Base-by-base conservation (phyloP, 2,113 vertebrate species). In the Neomonachus schauinslandi region DNA sequence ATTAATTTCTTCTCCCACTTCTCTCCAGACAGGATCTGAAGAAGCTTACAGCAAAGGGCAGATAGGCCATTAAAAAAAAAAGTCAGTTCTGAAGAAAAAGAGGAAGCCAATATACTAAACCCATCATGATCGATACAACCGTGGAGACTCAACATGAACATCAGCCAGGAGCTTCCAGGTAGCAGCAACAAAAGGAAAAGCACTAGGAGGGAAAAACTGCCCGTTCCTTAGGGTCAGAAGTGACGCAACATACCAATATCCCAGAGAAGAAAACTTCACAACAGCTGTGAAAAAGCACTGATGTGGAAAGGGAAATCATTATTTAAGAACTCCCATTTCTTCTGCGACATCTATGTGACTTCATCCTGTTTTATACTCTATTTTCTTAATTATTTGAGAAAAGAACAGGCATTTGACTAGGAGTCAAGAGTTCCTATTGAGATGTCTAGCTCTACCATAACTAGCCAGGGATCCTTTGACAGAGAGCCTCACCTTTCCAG, bases 1-100 rank as follows among this genome's bases (percentile, higher is more conserved):
- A 93, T 95, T 94, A 49, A 89, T 79, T 93, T 93, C 39, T 81
- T 95, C 72, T 95, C 71, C 77, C 28, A 80, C 33, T 69, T 80
- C 42, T 13, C 84, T 65, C 42, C 55, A 86, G 86, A 89, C 72
- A 96, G 21, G 59, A 93, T 59, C 10, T 89, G 59, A 89, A 90
- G 63, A 81, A 77, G 72, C 71, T 80, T 86, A 93, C 42, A 86
- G 53, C n/a, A 77, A 94, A 94, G 53, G 24, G 28, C 18, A 96
- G 88, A 84, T 42, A 42, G 2, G 36, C 39, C 63, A 77, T 89
- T 21, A 69, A 39, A 72, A 63, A 63, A 57, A 83, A 96, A 87
- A 71, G 84, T 83, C 94, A 83, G n/a, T 33, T 31, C 36, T 5
- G 19, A 90, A n/a, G 51, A 65, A 46, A 92, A 92, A 72, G 21